Evolutionary conservation across 1,140 invertebrate genomes (phyloP).

Genomic region (Dufourea novaeangliae): DNA sequence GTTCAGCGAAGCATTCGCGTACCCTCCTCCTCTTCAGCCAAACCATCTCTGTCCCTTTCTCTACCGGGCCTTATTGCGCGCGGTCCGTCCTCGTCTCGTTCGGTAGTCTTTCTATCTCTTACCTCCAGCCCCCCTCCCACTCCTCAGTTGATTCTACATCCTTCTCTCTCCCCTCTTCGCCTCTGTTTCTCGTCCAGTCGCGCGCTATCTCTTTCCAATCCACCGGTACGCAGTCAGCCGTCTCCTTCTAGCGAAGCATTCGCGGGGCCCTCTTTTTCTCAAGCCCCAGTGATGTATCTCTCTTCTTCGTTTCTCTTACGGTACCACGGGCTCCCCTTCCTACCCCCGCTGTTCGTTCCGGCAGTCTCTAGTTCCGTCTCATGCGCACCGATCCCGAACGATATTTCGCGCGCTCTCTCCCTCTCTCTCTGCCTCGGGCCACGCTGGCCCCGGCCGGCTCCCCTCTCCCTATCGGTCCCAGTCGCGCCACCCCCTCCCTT

Average conservation of each 20-base stretch:
- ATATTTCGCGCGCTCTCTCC: not conserved
- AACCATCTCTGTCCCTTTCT: slow-evolving; percentile 65
- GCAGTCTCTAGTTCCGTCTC: no score
- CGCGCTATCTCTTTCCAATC: not conserved
- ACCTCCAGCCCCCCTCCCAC: not conserved
- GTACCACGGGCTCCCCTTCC: no score
- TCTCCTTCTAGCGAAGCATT: slow-evolving; percentile 23
- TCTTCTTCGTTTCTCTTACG: no score
- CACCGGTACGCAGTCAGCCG: not conserved
- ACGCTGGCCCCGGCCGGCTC: slow-evolving; percentile 12
- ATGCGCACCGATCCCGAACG: not conserved
- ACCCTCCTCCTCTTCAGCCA: slow-evolving; percentile 42
- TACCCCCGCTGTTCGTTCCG: no score
- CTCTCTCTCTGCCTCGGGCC: slow-evolving; percentile 47
- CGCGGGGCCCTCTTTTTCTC: slow-evolving; percentile 40
- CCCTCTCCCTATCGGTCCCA: slow-evolving; percentile 6
- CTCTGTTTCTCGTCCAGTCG: not conserved
- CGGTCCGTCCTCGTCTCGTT: not conserved
- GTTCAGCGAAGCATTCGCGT: slow-evolving; percentile 34
- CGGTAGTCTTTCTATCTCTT: not conserved
- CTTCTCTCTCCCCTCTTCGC: slow-evolving; percentile 1
- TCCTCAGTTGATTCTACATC: no score
- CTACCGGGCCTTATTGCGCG: slow-evolving; percentile 63
- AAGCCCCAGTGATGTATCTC: not conserved
- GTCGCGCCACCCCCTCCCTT: slow-evolving; percentile 9